Conservation (phyloP, 2,113 vertebrate species). For the Mustela lutreola region DNA sequence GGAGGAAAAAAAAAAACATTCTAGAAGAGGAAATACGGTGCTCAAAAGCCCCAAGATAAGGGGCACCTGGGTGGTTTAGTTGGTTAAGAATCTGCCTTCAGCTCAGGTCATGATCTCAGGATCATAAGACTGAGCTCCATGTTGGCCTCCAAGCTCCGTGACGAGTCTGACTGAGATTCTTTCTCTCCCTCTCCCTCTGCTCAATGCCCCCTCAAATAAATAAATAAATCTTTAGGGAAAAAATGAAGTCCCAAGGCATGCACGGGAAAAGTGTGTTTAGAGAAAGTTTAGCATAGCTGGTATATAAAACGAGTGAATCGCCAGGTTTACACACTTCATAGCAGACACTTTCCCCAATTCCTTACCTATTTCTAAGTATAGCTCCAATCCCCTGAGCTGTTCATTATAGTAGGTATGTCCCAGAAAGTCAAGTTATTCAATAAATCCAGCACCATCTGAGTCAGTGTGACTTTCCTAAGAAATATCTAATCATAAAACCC, state of each 20-base stretch:
- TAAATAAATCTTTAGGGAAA: too few species aligned
- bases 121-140: not conserved
- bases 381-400: not conserved
- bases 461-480: slow-evolving; percentile 7
- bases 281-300: not conserved
- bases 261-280: not conserved
- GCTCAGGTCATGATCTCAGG: not conserved
- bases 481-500: not conserved
- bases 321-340: too few species aligned
- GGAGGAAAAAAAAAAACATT: not conserved
- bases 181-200: not conserved
- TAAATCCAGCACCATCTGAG: not conserved
- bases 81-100: not conserved
- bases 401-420: not conserved
- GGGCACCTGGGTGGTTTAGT: not conserved
- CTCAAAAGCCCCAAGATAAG: not conserved
- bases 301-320: not conserved
- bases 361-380: not conserved
- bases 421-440: not conserved
- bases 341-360: not conserved
- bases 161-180: not conserved
- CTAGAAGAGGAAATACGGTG: not conserved
- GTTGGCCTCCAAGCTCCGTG: too few species aligned
- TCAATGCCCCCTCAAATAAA: not conserved
- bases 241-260: not conserved